These are phyloP conservation scores for Chrysomela aeneicollis DNA, from an alignment of 2,888 invertebrate genomes.

Conservation along the genomic window DNA sequence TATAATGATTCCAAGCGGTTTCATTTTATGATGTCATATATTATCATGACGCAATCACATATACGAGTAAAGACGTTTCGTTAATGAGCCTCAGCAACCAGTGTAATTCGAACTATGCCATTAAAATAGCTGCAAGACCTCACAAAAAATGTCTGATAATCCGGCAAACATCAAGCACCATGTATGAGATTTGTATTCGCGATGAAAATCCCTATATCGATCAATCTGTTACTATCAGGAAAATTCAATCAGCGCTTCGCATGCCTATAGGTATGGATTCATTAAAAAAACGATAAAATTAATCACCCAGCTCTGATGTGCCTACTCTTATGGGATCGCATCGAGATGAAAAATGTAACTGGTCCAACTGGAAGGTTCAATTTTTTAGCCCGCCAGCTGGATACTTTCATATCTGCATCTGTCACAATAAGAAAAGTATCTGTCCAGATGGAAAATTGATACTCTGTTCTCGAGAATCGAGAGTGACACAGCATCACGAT, in stretches of 20 bases:
- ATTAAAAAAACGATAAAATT: conserved; percentile 30
- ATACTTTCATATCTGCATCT: conserved; percentile 20
- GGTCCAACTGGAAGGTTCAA: conserved; percentile 23
- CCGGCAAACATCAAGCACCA: background rate
- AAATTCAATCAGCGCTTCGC: conserved; percentile 6
- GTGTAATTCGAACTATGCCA: too few species aligned
- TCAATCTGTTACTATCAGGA: background rate
- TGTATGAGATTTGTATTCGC: background rate
- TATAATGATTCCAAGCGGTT: too few species aligned
- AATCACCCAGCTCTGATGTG: conserved; percentile 25
- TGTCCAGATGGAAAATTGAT: conserved; percentile 2
- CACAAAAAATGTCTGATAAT: too few species aligned
- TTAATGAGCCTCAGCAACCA: too few species aligned
- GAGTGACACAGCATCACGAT: background rate
- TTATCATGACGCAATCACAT: too few species aligned
- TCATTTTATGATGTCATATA: too few species aligned
- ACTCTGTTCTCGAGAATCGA: background rate
- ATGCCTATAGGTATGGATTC: conserved; percentile 20
- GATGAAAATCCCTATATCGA: background rate
- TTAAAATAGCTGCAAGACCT: too few species aligned
- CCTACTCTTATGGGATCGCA: conserved; percentile 18
- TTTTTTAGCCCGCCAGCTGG: conserved; percentile 21
- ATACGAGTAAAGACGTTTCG: too few species aligned
- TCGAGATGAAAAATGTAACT: conserved; percentile 23
- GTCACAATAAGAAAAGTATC: conserved; percentile 13